Conservation (phyloP, 2,888 invertebrate genomes). For the Euclidia mi region DNA sequence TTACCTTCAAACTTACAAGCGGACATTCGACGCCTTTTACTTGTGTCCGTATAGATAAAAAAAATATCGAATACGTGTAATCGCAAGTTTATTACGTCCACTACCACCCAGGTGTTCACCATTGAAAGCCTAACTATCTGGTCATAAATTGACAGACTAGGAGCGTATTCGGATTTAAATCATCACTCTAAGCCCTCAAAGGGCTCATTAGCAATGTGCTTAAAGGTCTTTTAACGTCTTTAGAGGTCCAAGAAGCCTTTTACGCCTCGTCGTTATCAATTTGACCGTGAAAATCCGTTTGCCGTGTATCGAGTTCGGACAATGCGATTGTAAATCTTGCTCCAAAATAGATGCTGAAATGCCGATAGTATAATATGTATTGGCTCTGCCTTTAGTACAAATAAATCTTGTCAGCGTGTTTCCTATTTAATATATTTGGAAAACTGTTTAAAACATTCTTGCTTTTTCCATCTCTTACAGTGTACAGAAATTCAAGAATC, state of each 20-base stretch:
- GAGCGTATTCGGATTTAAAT: conserved; percentile 36
- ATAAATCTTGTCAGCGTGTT: not conserved
- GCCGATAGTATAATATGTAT: conserved; percentile 31
- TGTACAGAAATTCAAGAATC: too few species aligned
- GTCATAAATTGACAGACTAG: conserved; percentile 36
- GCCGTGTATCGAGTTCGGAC: conserved; percentile 56
- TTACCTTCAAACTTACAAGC: too few species aligned
- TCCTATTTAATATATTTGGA: not conserved
- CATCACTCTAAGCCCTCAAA: conserved; percentile 41
- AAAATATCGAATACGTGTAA: too few species aligned
- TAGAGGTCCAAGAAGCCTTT: conserved; percentile 14
- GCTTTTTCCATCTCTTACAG: too few species aligned
- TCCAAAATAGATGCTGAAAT: conserved; percentile 35
- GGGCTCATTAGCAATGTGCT: conserved; percentile 26
- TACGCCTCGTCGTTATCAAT: conserved; percentile 56
- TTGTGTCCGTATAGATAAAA: too few species aligned
- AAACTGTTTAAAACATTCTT: too few species aligned
- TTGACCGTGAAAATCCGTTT: conserved; percentile 72
- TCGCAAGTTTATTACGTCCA: conserved; percentile 11
- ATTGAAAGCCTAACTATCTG: conserved; percentile 33
- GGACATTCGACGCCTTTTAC: too few species aligned
- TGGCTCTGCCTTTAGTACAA: conserved; percentile 12
- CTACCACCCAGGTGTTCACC: conserved; percentile 39
- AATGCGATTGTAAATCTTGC: conserved; percentile 56
- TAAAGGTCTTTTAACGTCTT: conserved; percentile 8